These are phyloP conservation scores for Lepus europaeus DNA, from an alignment of 2,113 vertebrate genomes.

Conservation along the genomic window DNA sequence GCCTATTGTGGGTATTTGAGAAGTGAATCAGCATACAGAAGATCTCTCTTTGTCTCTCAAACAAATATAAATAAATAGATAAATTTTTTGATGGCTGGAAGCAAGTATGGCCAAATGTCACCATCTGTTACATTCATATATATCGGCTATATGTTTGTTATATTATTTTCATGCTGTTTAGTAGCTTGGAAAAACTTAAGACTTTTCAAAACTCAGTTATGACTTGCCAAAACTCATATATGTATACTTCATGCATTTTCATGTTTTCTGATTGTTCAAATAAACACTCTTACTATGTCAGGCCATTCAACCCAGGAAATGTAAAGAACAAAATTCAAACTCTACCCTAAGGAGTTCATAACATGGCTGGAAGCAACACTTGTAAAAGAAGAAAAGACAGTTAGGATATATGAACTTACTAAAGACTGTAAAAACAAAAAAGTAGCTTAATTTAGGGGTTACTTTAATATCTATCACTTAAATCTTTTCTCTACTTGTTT, in stretches of 20 bases:
- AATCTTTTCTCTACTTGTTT: background rate
- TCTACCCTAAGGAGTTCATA: background rate
- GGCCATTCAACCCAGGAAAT: background rate
- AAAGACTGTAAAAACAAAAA: background rate
- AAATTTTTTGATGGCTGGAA: background rate
- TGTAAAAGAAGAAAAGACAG: background rate
- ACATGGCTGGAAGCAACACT: background rate
- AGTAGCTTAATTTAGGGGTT: background rate
- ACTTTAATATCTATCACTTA: background rate
- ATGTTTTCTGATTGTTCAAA: background rate
- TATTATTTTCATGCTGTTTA: background rate
- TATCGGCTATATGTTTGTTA: background rate
- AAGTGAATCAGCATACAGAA: too few species aligned
- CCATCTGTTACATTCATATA: background rate
- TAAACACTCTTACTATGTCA: background rate
- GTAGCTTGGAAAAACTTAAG: background rate
- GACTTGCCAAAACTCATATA: background rate
- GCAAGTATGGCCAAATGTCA: background rate
- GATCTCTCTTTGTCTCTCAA: too few species aligned
- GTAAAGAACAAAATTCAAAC: slow-evolving; percentile 19
- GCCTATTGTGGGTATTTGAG: too few species aligned
- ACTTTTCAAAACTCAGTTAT: background rate
- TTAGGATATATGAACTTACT: background rate
- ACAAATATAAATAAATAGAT: background rate
- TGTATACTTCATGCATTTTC: background rate